phyloP scores from a whole-genome alignment of 2,888 invertebrate species.

The Tinea trinotella region DNA sequence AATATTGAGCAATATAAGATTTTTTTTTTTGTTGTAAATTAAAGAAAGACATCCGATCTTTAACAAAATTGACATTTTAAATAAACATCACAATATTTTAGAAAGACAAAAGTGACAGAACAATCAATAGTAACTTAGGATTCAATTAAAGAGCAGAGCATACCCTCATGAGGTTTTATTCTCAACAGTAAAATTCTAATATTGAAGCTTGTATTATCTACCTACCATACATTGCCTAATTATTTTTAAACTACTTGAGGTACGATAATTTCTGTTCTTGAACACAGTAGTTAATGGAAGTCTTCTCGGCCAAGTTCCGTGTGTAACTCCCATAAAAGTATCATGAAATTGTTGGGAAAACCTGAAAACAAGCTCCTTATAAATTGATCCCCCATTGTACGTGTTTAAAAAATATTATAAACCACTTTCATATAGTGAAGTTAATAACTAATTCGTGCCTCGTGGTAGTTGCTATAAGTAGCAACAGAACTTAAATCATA shows the following conservation, averaged over 20 bases:
- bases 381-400: constrained; percentile 22
- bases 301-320: constrained; percentile 36
- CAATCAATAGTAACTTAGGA: too few relatives aligned
- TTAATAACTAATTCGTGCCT: not conserved
- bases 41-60: too few relatives aligned
- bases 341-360: constrained; percentile 46
- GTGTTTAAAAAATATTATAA: constrained; percentile 4
- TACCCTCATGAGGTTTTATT: too few relatives aligned
- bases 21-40: too few relatives aligned
- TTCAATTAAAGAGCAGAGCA: too few relatives aligned
- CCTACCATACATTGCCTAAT: too few relatives aligned
- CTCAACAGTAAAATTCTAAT: too few relatives aligned
- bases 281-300: not conserved
- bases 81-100: too few relatives aligned
- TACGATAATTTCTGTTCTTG: not conserved
- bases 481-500: not conserved
- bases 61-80: too few relatives aligned
- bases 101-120: too few relatives aligned
- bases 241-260: too few relatives aligned
- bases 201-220: not conserved
- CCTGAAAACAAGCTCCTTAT: constrained; percentile 53
- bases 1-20: too few relatives aligned
- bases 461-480: not conserved
- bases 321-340: constrained; percentile 60
- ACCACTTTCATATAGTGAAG: constrained; percentile 1